Conservation (phyloP, 2,113 vertebrate genomes). For the Xerus inauris region DNA sequence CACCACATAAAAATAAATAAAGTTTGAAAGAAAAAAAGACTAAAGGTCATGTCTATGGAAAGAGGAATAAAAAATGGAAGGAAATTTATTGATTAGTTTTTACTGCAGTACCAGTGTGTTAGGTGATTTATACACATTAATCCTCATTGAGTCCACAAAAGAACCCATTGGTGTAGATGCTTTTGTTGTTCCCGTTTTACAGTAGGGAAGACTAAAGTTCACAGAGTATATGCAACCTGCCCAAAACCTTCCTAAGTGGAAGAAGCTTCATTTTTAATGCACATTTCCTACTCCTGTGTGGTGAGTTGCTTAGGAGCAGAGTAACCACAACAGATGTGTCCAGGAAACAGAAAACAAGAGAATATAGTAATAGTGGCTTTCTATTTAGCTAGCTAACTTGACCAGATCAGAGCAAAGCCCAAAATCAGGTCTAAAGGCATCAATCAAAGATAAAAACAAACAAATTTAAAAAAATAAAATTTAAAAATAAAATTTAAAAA, state of each 20-base stretch:
- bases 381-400: not conserved
- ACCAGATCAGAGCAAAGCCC: not conserved
- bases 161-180: not conserved
- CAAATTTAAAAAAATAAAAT: too few species aligned
- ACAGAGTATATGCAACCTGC: not conserved
- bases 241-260: not conserved
- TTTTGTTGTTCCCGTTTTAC: not conserved
- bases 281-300: not conserved
- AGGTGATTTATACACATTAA: not conserved
- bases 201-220: not conserved
- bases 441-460: slow-evolving; percentile 53
- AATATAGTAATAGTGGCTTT: not conserved
- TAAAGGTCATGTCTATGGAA: not conserved
- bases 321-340: not conserved
- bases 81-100: not conserved
- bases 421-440: not conserved
- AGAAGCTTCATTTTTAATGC: not conserved
- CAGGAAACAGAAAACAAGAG: not conserved
- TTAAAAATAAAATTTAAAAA: too few species aligned
- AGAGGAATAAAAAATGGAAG: not conserved
- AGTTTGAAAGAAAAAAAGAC: not conserved
- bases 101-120: not conserved
- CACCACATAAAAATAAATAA: not conserved
- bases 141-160: not conserved
- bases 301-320: not conserved